Base-by-base conservation (phyloP, 2,888 invertebrate genomes). In the Cylloceria caligata region DNA sequence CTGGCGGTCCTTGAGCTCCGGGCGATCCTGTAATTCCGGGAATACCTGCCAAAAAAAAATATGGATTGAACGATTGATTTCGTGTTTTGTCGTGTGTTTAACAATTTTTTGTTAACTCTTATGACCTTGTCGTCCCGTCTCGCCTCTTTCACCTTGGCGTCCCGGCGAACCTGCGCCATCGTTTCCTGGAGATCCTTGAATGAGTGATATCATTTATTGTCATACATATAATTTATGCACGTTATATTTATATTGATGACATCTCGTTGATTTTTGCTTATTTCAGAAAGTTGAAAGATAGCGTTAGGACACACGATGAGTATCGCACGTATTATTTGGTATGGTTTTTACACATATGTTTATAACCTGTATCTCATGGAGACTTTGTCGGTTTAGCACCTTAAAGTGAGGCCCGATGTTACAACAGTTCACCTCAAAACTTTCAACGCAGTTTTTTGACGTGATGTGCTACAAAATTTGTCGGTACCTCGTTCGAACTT, bases 131-230 rank as follows among this genome's bases (percentile, higher is more conserved):
- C 95, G 93, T 64, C 97, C 97, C 4, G 95, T 93, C 87, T 96
- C 96, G 7, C 97, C 97, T 89, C 96, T 94, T 82, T 96, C 96
- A 0, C 97, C 97, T 47, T 94, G 94, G 89, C 96, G 94, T n/a
- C 97, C 97, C 19, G 95, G 94, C 30, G 93, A 82, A 21, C 95
- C 95, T 81, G 94, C 92, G 5, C 95, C 95, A 75, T 95, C 95
- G 47, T 94, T 94, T 2, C 97, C 97, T 7, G 95, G 94, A n/a
- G 95, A 94, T 30, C 97, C 96, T 93, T 90, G 0, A 67, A 80
- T 13, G 6, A 5, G 11, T 16, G 4, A 60, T 34, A 16, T 60
- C 11, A 19, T 36, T 11, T 19, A 60, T n/a, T 16, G 60, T 34
- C 27, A 27, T 52, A 27, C 13, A 9, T 49, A 21, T 49, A 42